Evolutionary conservation across 2,797 vertebrate species (phyloP), one percentile per base, ranked within the genome.

Genomic region (Pygocentrus nattereri): DNA sequence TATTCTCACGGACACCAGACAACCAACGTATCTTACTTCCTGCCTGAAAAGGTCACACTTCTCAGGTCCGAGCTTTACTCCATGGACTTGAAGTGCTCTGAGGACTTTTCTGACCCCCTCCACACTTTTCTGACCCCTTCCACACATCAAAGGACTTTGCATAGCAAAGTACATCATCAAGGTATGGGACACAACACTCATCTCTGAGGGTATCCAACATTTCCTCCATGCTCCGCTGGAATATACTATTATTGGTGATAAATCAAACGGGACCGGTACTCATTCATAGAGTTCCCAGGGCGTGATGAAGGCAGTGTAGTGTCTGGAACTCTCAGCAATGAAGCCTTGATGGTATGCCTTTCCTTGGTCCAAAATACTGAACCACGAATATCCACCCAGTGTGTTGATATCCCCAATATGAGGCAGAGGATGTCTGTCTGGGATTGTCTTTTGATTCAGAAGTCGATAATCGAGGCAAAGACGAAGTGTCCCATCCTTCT

Each of bases 141-240:
- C 18, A 76, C 19, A 65, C 5, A 19, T 76, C 72, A 50, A 81
- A 65, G 19, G 79, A 56, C 34, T 59, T 80, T 21, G 67, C 21
- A 19, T 64, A 73, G 10, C 69, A 71, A 38, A 34, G 34, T 34
- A 34, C 34, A 34, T 34, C 6, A 34, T 34, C 6, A 34, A 3
- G 34, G 34, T 34, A 34, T 34, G 34, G 34, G 34, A 6, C 34
- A 34, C 34, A 34, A 34, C 72, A 76, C 18, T 82, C 80, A 38
- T 82, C 80, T 38, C 64, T 38, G 23, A 84, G n/a, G n/a, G n/a
- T n/a, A n/a, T n/a, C n/a, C n/a, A n/a, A n/a, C n/a, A n/a, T 76
- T 15, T 67, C 54, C 58, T 84, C 79, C 59, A 80, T 76, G 15
- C 72, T 80, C 38, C 41, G n/a, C n/a, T n/a, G n/a, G n/a, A n/a